A percentile compares a stretch with the other conserved stretches of the same genome.
phyloP scores from a whole-genome alignment of 2,797 vertebrate species.

The Mormyrops boulengeri region DNA sequence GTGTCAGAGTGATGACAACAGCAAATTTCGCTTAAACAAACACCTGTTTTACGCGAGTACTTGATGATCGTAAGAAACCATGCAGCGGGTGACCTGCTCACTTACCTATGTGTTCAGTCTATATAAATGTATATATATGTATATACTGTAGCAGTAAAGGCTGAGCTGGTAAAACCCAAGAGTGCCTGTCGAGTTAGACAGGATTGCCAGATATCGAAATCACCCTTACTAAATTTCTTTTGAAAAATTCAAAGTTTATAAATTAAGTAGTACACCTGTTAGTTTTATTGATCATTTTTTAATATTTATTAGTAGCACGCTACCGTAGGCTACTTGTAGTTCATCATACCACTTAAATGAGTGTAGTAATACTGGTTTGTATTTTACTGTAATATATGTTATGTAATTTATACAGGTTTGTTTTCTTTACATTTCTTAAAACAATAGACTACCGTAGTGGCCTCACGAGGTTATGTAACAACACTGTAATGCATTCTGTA shows the following conservation, averaged over 20 bases:
- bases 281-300: not conserved
- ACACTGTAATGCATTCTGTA: not conserved
- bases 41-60: not conserved
- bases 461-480: not conserved
- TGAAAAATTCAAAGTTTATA: not conserved
- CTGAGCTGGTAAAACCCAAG: not conserved
- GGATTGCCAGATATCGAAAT: not conserved
- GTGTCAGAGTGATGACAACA: not conserved
- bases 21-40: not conserved
- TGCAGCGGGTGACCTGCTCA: not conserved
- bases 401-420: not conserved
- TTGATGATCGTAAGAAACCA: not conserved
- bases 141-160: not conserved
- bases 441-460: not conserved
- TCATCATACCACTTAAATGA: not conserved
- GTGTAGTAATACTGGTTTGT: not conserved
- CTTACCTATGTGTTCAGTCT: not conserved
- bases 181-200: not conserved
- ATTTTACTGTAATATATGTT: not conserved
- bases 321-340: not conserved
- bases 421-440: not conserved
- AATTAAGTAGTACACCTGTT: not conserved
- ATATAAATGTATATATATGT: slow-evolving; percentile 1
- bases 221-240: not conserved
- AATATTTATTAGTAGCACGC: not conserved